phyloP scores from a whole-genome alignment of 2,797 vertebrate genomes.

The Scolopax rusticola region DNA sequence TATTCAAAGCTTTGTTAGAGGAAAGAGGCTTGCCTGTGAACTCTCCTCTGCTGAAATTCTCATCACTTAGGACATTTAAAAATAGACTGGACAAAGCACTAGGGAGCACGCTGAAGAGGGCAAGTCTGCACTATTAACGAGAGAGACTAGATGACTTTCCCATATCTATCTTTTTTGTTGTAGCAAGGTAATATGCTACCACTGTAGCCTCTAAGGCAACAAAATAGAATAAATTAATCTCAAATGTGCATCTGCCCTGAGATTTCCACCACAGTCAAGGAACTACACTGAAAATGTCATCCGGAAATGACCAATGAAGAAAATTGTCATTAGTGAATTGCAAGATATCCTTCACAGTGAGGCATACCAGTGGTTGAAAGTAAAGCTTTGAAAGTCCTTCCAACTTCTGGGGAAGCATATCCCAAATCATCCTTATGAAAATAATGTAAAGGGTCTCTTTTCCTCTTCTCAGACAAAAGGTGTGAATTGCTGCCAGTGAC shows the following conservation, averaged over 20 bases:
- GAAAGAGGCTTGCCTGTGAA: slow-evolving; percentile 52
- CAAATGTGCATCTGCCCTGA: slow-evolving; percentile 11
- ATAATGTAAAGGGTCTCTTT: not conserved
- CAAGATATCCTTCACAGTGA: not conserved
- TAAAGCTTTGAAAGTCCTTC: not conserved
- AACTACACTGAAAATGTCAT: not conserved
- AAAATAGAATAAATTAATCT: slow-evolving; percentile 17
- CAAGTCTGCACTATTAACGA: not conserved
- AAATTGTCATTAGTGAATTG: not conserved
- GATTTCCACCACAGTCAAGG: not conserved
- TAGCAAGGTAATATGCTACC: slow-evolving; percentile 23
- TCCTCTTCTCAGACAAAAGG: not conserved
- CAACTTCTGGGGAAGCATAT: not conserved
- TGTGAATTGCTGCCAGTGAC: not conserved
- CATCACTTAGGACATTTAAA: slow-evolving; percentile 66
- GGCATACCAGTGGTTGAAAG: not conserved
- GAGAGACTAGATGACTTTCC: slow-evolving; percentile 62
- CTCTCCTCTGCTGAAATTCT: slow-evolving; percentile 59
- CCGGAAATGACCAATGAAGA: not conserved
- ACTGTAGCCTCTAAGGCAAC: slow-evolving; percentile 15
- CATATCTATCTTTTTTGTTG: slow-evolving; percentile 38
- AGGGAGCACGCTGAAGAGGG: slow-evolving; percentile 32
- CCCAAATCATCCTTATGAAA: slow-evolving; percentile 9
- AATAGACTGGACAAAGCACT: slow-evolving; percentile 68
- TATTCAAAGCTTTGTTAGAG: not conserved